phyloP scores from a whole-genome alignment of 1,140 invertebrate genomes.

The Bombus terrestris region DNA sequence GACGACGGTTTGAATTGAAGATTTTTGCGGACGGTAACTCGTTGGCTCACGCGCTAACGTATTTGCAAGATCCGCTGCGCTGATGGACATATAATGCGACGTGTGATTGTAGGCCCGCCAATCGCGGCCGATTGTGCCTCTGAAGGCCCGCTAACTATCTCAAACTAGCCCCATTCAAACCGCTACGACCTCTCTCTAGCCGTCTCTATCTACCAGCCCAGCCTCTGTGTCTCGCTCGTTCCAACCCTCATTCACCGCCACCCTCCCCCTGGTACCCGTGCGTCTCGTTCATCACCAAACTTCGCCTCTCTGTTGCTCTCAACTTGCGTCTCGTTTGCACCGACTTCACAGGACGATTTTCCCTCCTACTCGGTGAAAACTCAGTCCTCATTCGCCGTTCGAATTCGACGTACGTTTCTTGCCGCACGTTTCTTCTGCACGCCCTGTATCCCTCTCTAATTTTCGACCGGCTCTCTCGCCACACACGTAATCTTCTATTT shows the following conservation, averaged over 20 bases:
- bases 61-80: conserved; percentile 74
- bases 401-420: conserved; percentile 39
- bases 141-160: conserved; percentile 82
- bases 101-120: conserved; percentile 81
- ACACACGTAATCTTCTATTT: conserved; percentile 45
- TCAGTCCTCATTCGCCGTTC: background rate
- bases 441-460: conserved; percentile 40
- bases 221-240: conserved; percentile 40
- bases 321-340: conserved; percentile 17
- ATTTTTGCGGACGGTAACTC: conserved; percentile 55
- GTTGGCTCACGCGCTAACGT: conserved; percentile 70
- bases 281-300: conserved; percentile 18
- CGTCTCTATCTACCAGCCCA: conserved; percentile 48
- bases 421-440: conserved; percentile 41
- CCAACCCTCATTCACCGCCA: conserved; percentile 32
- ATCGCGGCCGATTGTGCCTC: conserved; percentile 81
- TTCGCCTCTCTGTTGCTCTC: background rate
- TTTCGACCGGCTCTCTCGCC: conserved; percentile 37
- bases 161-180: conserved; percentile 83
- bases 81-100: conserved; percentile 80
- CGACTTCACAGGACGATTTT: conserved; percentile 25
- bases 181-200: conserved; percentile 71
- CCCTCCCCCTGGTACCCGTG: background rate
- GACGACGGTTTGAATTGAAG: conserved; percentile 41
- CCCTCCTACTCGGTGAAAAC: conserved; percentile 9